Base-by-base conservation (phyloP, 37 sponge, comb jelly and placozoan species). In the Ephydatia muelleri region DNA sequence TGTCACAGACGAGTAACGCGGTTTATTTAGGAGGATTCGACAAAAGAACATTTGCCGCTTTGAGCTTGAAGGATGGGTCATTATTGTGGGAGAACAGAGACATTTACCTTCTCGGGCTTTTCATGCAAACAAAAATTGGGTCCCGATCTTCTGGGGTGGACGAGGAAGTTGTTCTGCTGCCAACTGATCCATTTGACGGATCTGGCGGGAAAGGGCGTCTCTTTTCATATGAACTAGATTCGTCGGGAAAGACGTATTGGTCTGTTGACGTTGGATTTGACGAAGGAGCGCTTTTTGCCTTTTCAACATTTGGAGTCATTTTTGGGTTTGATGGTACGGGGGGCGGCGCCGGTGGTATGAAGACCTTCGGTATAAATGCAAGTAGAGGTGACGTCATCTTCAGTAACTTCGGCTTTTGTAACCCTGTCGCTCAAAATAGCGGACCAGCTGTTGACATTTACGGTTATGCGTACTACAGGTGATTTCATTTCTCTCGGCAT, bases 401-500 rank as follows among this genome's bases (percentile, higher is more conserved):
- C 27, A 84, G 65, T 27, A 64, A 25, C 25, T 27, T 5, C 5
- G 72, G 84, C 2, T 84, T 14, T 23, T 84, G 84, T 31, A 32
- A 72, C 6, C 16, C 35, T 12, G 76, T 2, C 16, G n/a, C n/a
- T n/a, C n/a, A n/a, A n/a, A n/a, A n/a, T n/a, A 84, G 84, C 65
- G 84, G 84, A 49, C 84, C 84, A 65, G 25, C 77, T 31, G 84
- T 84, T 9, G 84, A 84, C 32, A 14, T 2, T 23, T 33, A 40
- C 6, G 84, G 84, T 26, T 66, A 64, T 84, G 84, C 65, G 21
- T 84, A 84, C 37, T 84, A 64, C 84, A 84, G 66, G 64, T 49
- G 80, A 25, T 57, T 30, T n/a, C 12, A 30, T n/a, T 12, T 71
- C 21, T 11, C 19, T 25, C 11, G 11, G 72, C 26, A n/a, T 25